phyloP scores from a whole-genome alignment of 2,113 vertebrate genomes.

The Nothocercus nigrocapillus region DNA sequence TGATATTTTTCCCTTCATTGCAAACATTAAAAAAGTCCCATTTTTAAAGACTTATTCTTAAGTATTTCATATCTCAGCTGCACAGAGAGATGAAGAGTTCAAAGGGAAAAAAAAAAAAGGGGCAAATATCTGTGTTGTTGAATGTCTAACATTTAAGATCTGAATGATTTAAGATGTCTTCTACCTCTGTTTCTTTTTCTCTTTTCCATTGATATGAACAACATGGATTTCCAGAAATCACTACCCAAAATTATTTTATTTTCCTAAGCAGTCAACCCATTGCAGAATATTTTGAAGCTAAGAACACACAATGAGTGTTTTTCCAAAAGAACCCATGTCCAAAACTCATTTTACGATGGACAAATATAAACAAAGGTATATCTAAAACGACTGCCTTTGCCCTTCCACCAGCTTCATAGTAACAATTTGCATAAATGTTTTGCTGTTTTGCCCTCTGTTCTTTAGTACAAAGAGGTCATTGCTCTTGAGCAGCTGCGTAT shows the following conservation, averaged over 20 bases:
- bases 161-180: neutral
- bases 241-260: neutral
- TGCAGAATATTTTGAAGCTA: conserved; percentile 3
- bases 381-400: neutral
- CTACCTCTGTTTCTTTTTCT: neutral
- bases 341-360: neutral
- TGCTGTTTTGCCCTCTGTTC: neutral
- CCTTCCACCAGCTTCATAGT: neutral
- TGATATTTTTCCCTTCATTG: neutral
- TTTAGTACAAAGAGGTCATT: neutral
- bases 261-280: neutral
- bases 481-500: neutral
- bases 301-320: conserved; percentile 9
- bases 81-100: conserved; percentile 15
- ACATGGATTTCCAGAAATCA: neutral
- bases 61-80: conserved; percentile 24
- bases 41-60: conserved; percentile 55
- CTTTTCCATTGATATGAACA: neutral
- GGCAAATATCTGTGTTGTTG: neutral
- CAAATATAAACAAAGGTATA: neutral
- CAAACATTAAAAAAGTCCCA: conserved; percentile 22
- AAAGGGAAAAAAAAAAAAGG: neutral
- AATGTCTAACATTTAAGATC: neutral
- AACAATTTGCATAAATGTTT: neutral
- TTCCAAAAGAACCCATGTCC: neutral